phyloP scores from a whole-genome alignment of 2,888 invertebrate species.

The Oxystoma pomonae region DNA sequence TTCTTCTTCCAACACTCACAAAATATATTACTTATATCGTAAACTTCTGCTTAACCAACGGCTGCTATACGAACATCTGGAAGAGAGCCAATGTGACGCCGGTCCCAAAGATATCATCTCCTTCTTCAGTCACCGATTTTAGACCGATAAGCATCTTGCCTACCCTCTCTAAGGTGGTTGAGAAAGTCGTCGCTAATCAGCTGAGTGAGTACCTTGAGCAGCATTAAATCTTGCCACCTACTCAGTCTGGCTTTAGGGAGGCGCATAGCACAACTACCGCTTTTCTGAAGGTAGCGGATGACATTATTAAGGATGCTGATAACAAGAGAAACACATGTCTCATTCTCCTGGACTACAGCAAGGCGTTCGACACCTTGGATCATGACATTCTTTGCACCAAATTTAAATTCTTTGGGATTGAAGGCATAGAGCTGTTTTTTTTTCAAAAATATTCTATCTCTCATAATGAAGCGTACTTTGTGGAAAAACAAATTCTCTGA shows the following conservation, averaged over 20 bases:
- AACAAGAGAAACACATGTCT: too few species aligned
- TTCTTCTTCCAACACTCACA: too few species aligned
- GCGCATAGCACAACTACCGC: neutral
- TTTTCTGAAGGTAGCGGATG: too few species aligned
- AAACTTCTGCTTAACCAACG: neutral
- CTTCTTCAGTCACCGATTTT: neutral
- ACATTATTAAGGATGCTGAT: too few species aligned
- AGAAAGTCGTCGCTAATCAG: neutral
- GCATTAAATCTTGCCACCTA: neutral
- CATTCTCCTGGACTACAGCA: too few species aligned
- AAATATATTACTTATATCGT: neutral
- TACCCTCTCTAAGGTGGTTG: neutral
- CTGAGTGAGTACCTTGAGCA: neutral
- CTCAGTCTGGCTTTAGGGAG: neutral
- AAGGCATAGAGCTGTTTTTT: too few species aligned
- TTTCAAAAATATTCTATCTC: conserved; percentile 2
- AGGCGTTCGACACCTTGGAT: too few species aligned
- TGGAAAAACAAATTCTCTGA: too few species aligned
- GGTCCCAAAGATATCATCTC: neutral
- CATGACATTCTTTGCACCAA: too few species aligned
- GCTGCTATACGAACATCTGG: neutral
- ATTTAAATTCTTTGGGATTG: too few species aligned
- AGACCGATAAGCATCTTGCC: neutral
- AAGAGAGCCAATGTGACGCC: neutral
- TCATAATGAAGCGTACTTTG: too few species aligned